phyloP scores from a whole-genome alignment of 2,888 invertebrate genomes.

The Spilosoma lubricipeda region DNA sequence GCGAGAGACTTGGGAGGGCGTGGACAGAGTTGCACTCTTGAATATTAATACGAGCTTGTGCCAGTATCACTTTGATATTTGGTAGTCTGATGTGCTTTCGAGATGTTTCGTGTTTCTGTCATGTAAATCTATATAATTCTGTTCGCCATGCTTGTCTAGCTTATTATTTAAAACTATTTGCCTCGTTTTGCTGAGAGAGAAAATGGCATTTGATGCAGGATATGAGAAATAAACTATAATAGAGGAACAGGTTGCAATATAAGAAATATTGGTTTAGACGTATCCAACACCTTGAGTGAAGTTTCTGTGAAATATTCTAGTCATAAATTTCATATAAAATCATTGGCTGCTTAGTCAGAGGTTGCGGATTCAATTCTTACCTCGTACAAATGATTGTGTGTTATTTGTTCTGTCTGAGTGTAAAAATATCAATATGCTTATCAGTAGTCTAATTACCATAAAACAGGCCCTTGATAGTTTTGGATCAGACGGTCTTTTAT shows the following conservation, averaged over 20 bases:
- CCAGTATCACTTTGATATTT: constrained; percentile 45
- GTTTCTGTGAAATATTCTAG: background rate
- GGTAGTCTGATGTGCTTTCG: constrained; percentile 20
- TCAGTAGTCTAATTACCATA: too few species aligned
- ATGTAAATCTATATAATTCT: background rate
- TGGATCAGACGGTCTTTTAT: too few species aligned
- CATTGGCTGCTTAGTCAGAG: too few species aligned
- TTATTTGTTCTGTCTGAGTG: too few species aligned
- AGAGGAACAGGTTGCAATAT: background rate
- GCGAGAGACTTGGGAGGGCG: constrained; percentile 5
- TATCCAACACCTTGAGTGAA: background rate
- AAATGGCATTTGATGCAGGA: background rate
- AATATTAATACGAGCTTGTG: constrained; percentile 47
- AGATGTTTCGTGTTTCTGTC: constrained; percentile 16
- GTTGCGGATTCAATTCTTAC: too few species aligned
- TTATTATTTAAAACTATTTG: background rate
- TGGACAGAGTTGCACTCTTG: constrained; percentile 31
- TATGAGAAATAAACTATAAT: background rate
- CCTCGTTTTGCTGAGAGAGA: background rate
- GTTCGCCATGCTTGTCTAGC: background rate
- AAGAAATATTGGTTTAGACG: background rate
- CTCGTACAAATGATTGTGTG: too few species aligned
- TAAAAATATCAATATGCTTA: too few species aligned
- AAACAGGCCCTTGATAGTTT: too few species aligned
- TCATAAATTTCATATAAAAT: background rate